Conservation (phyloP, 2,888 invertebrate genomes). For the Luperina nickerlii region DNA sequence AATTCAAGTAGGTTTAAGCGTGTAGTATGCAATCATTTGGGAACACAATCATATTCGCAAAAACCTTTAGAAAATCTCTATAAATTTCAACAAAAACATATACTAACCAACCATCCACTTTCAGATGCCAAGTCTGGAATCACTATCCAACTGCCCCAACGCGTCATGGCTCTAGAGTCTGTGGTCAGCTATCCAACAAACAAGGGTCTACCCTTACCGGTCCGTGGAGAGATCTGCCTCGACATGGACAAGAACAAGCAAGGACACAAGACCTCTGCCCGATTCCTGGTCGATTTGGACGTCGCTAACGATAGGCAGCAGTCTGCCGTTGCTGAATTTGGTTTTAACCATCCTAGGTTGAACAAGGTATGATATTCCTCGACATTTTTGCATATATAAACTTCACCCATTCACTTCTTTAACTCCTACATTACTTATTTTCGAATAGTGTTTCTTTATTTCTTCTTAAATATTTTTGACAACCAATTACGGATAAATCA, state of each 20-base stretch:
- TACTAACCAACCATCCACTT: constrained; percentile 13
- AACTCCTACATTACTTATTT: not conserved
- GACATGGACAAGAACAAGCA: constrained; percentile 94
- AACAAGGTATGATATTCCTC: constrained; percentile 83
- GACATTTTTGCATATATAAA: not conserved
- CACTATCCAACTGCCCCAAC: constrained; percentile 92
- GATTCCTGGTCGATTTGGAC: constrained; percentile 88
- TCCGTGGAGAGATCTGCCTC: constrained; percentile 91
- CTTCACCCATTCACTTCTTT: not conserved
- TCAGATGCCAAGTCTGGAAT: constrained; percentile 86
- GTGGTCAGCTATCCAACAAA: constrained; percentile 85
- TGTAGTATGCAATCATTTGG: not conserved
- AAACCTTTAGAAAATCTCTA: not conserved
- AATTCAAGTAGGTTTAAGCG: not conserved
- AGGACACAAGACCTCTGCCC: constrained; percentile 91
- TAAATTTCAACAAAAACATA: not conserved
- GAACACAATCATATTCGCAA: not conserved
- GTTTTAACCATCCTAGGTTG: constrained; percentile 92
- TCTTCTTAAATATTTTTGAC: not conserved
- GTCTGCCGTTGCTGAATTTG: constrained; percentile 89
- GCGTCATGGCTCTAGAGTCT: constrained; percentile 92
- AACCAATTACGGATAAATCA: not conserved
- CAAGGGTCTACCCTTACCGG: constrained; percentile 89
- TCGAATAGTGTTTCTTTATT: not conserved
- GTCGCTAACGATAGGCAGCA: constrained; percentile 85